Evolutionary conservation across 37 sponge, comb jelly and placozoan species (phyloP), one percentile per base, ranked within the genome.

Genomic region (Petrosia ficiformis): DNA sequence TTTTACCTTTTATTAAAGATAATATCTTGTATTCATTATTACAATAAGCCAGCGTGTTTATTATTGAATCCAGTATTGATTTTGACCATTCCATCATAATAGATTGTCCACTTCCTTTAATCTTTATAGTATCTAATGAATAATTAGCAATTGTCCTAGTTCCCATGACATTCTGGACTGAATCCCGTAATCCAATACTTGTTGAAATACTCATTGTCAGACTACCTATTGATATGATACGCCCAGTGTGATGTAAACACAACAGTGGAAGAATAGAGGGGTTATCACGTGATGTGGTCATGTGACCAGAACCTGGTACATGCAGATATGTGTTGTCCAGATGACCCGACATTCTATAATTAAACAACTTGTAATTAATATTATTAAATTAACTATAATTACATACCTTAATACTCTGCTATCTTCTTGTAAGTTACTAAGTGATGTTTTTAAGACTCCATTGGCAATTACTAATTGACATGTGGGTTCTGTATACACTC

Each of bases 201-300:
- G n/a, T n/a, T n/a, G n/a, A n/a, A n/a, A n/a, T n/a, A n/a, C 74
- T 77, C 16, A 73, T 61, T 1, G 56, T 67, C 44, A 82, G 48
- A 64, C 72, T 75, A 22, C 92, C 92, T 1, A 91, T 73, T 34
- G 92, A 72, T 40, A 78, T 71, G 29, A 75, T 66, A 24, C 87
- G 42, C 6, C 92, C 92, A 87, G 87, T 86, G 3, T 79, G 70
- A 63, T 91, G 92, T n/a, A 52, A 69, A n/a, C 48, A 79, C 39
- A 76, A 64, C 60, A 86, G 85, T 3, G 92, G 92, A 1, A 86
- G 77, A 1, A 86, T 57, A 4, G 65, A 24, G 16, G 87, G 81
- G 25, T 76, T 32, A 63, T 86, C 92, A 58, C 14, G 54, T n/a
- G n/a, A n/a, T 48, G 14, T 48, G 54, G 54, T 8, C 14, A 14